These are phyloP conservation scores for Lithophane semibrunnea DNA, from an alignment of 2,888 invertebrate species.

Conservation along the genomic window DNA sequence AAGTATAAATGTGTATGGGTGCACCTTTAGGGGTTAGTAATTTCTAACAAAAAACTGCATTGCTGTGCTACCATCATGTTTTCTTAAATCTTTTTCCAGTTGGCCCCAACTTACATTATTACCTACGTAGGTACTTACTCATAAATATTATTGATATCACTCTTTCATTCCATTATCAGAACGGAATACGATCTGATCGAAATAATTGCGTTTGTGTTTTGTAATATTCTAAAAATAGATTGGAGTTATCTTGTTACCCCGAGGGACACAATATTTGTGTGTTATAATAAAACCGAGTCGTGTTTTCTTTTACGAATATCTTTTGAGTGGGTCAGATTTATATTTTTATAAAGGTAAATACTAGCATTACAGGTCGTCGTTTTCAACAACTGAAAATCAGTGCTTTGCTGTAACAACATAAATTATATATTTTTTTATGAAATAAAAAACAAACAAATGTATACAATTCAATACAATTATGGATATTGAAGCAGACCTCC, in stretches of 20 bases:
- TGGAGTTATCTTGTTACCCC: conserved; percentile 16
- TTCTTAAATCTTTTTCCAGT: not conserved
- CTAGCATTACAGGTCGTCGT: not conserved
- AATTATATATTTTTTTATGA: too few species aligned
- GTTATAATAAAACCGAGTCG: conserved; percentile 11
- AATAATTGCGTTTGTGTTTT: conserved; percentile 17
- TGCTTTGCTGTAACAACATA: too few species aligned
- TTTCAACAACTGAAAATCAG: too few species aligned
- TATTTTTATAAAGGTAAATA: conserved; percentile 7
- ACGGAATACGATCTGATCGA: not conserved
- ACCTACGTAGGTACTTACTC: too few species aligned
- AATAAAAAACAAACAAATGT: not conserved
- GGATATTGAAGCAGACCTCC: not conserved
- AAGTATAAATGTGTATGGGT: too few species aligned
- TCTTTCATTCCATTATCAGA: not conserved
- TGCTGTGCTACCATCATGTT: not conserved
- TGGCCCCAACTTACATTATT: not conserved
- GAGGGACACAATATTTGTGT: conserved; percentile 24
- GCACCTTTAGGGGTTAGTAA: not conserved
- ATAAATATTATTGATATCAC: not conserved
- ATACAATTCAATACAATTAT: too few species aligned
- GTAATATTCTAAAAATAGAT: conserved; percentile 26
- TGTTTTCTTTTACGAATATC: conserved; percentile 4
- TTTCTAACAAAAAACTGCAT: not conserved
- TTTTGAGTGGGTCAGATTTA: not conserved